A percentile compares a stretch with the other conserved stretches of the same genome.
phyloP scores from a whole-genome alignment of 1,140 invertebrate genomes.

The Marisa cornuarietis region DNA sequence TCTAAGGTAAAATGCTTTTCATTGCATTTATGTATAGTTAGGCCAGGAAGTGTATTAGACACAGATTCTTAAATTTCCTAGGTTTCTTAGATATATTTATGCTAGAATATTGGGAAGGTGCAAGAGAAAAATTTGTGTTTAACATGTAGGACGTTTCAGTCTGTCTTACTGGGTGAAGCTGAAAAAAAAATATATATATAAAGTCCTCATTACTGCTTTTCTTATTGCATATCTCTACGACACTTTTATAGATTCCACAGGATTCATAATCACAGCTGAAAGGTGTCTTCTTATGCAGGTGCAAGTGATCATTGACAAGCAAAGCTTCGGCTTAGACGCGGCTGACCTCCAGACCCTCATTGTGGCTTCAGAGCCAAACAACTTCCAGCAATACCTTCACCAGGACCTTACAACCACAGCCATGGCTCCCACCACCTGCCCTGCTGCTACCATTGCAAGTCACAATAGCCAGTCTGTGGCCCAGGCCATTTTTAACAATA shows the following conservation, averaged over 20 bases:
- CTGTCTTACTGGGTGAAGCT: no score
- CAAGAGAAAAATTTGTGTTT: no score
- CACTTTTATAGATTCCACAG: no score
- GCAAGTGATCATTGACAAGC: conserved; percentile 8
- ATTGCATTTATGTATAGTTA: neutral
- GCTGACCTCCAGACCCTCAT: conserved; percentile 12
- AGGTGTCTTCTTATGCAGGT: neutral
- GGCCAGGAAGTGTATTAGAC: no score
- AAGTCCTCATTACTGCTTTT: no score
- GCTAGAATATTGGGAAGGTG: no score
- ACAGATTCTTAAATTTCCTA: no score
- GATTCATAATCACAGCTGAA: no score
- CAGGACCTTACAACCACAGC: neutral
- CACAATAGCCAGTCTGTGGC: neutral
- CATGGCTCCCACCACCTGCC: neutral
- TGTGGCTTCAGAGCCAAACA: neutral
- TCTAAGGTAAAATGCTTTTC: conserved; percentile 1
- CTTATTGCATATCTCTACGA: no score
- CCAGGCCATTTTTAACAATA: conserved; percentile 9
- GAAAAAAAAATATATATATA: no score
- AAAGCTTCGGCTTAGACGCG: neutral
- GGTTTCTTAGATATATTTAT: no score
- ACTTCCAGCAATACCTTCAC: neutral
- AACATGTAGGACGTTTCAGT: no score
- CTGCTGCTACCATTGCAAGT: neutral